A percentile compares a stretch with the other conserved stretches of the same genome.
phyloP scores from a whole-genome alignment of 92 coral and sea anemone species.

The Ricordea florida region DNA sequence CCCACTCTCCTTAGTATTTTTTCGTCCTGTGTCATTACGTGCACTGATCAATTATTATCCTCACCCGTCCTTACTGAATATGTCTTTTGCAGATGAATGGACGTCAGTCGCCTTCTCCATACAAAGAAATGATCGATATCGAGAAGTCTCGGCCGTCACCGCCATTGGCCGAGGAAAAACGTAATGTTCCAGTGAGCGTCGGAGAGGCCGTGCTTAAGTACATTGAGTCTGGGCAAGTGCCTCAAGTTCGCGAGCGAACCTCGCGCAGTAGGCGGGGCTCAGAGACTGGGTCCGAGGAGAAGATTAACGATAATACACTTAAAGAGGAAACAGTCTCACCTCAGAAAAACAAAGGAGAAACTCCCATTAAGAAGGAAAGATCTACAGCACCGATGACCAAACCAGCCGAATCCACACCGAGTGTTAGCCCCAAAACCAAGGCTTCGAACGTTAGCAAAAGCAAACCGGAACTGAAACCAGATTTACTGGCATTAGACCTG shows the following conservation, averaged over 20 bases:
- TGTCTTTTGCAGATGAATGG: background rate
- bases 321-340: background rate
- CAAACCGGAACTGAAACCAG: constrained; percentile 3
- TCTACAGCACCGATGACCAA: constrained; percentile 2
- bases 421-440: constrained; percentile 14
- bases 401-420: background rate
- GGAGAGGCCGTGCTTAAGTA: constrained; percentile 68
- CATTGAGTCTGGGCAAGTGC: constrained; percentile 73
- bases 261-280: constrained; percentile 57
- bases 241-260: constrained; percentile 66
- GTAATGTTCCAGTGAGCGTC: constrained; percentile 58
- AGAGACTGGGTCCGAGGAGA: constrained; percentile 28
- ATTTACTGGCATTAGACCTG: constrained; percentile 7
- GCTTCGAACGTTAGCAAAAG: background rate
- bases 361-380: background rate
- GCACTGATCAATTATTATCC: too few species aligned
- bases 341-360: background rate
- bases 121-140: constrained; percentile 69
- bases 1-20: background rate
- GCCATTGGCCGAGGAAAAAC: constrained; percentile 48
- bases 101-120: constrained; percentile 31
- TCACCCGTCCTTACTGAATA: too few species aligned
- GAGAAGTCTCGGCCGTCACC: constrained; percentile 80
- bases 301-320: background rate
- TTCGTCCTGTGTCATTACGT: background rate